A percentile compares a stretch with the other conserved stretches of the same genome.
phyloP scores from a whole-genome alignment of 2,888 invertebrate genomes.

The Drosophila ustulata region DNA sequence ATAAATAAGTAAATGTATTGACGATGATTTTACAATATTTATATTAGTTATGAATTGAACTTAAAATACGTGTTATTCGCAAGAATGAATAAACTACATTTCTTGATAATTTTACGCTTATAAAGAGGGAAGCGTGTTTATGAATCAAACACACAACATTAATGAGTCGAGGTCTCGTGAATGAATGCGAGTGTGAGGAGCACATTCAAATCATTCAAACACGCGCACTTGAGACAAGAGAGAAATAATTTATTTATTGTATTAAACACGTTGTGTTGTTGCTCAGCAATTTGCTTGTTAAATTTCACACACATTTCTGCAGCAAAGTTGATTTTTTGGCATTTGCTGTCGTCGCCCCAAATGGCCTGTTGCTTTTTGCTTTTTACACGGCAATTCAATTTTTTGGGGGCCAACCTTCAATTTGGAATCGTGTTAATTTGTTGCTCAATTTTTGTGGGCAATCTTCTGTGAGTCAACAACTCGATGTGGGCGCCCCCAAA shows the following conservation, averaged over 20 bases:
- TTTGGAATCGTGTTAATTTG: slow-evolving; percentile 67
- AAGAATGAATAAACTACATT: too few species aligned
- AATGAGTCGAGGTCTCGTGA: slow-evolving; percentile 71
- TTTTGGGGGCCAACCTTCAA: slow-evolving; percentile 45
- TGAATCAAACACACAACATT: not conserved
- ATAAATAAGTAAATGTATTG: too few species aligned
- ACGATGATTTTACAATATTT: too few species aligned
- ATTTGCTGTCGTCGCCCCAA: slow-evolving; percentile 32
- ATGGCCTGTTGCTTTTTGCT: slow-evolving; percentile 9
- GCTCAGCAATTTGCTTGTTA: slow-evolving; percentile 12
- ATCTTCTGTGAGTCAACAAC: slow-evolving; percentile 44
- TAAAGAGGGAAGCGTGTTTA: not conserved
- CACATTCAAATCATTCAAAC: slow-evolving; percentile 13
- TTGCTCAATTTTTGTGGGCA: slow-evolving; percentile 42
- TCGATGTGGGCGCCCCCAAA: slow-evolving; percentile 46
- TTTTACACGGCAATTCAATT: slow-evolving; percentile 13
- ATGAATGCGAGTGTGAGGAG: not conserved
- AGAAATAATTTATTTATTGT: slow-evolving; percentile 12
- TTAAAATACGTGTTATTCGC: too few species aligned
- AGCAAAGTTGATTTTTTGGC: slow-evolving; percentile 8
- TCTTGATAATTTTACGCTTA: not conserved
- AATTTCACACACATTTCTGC: slow-evolving; percentile 17
- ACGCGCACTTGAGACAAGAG: slow-evolving; percentile 19
- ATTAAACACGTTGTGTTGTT: not conserved
- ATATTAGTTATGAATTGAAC: too few species aligned